phyloP scores from a whole-genome alignment of 2,797 vertebrate genomes.

The Crocodylus rhombifer region DNA sequence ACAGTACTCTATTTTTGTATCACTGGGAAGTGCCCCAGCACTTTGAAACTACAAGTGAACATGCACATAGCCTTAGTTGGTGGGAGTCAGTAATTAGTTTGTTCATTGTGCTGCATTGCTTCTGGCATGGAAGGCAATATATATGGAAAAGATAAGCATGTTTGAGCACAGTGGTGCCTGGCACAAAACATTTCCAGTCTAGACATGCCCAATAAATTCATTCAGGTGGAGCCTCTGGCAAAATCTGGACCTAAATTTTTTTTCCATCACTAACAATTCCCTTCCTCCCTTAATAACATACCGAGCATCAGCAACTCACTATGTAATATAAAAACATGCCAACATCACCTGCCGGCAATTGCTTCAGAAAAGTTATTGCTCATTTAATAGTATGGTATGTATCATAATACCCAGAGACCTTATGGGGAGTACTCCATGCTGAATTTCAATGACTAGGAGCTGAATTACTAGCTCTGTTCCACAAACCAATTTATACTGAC shows the following conservation, averaged over 20 bases:
- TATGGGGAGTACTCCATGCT: neutral
- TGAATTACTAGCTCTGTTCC: neutral
- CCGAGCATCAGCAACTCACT: neutral
- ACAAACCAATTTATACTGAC: neutral
- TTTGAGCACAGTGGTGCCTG: too few relatives aligned
- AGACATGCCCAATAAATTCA: neutral
- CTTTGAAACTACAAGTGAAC: too few relatives aligned
- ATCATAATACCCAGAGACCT: neutral
- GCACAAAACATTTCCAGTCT: too few relatives aligned
- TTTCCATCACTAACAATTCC: neutral
- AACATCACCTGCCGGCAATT: neutral
- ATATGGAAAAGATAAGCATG: neutral
- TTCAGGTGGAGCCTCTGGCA: neutral
- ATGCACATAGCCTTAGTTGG: too few relatives aligned
- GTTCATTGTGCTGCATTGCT: neutral
- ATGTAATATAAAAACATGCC: neutral
- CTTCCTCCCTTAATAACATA: neutral
- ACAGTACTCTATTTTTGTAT: too few relatives aligned
- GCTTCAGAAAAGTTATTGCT: neutral
- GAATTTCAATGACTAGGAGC: neutral
- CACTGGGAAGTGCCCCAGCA: too few relatives aligned
- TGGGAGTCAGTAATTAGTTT: too few relatives aligned
- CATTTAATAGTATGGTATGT: neutral
- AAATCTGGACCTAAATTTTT: neutral
- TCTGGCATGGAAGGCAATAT: neutral